phyloP scores from a whole-genome alignment of 2,113 vertebrate species.

The Pygoscelis antarcticus region DNA sequence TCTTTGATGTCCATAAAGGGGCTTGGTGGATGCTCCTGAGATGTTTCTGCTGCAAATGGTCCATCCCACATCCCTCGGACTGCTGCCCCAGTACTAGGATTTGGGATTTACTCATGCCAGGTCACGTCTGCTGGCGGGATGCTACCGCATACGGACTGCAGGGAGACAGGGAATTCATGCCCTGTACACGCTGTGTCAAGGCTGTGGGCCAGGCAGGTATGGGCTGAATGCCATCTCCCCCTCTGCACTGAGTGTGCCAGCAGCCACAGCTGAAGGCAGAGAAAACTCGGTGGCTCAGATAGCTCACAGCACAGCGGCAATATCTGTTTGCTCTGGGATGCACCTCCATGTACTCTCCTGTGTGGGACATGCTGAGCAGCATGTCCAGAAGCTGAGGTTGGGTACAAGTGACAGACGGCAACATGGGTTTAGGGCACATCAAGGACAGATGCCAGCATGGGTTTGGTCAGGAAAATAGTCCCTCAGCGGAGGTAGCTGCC shows the following conservation, averaged over 20 bases:
- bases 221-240: not conserved
- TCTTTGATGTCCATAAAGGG: not conserved
- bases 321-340: not conserved
- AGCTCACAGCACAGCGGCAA: not conserved
- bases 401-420: not conserved
- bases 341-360: rapidly evolving
- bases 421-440: too few relatives aligned
- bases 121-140: not conserved
- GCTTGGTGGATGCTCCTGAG: not conserved
- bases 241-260: not conserved
- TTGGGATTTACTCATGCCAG: not conserved
- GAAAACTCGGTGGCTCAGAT: not conserved
- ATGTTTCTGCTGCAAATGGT: not conserved
- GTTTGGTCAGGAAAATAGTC: not conserved
- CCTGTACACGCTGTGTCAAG: not conserved
- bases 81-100: not conserved
- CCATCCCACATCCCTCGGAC: not conserved
- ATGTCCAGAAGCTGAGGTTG: not conserved
- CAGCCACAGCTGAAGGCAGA: not conserved
- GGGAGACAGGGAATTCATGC: not conserved
- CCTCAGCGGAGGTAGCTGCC: not conserved
- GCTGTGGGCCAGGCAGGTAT: not conserved
- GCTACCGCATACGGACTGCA: rapidly evolving
- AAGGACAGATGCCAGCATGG: not conserved
- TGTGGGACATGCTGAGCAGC: not conserved